These are phyloP conservation scores for Eudyptes chrysolophus DNA, from an alignment of 2,113 vertebrate species.

Conservation along the genomic window DNA sequence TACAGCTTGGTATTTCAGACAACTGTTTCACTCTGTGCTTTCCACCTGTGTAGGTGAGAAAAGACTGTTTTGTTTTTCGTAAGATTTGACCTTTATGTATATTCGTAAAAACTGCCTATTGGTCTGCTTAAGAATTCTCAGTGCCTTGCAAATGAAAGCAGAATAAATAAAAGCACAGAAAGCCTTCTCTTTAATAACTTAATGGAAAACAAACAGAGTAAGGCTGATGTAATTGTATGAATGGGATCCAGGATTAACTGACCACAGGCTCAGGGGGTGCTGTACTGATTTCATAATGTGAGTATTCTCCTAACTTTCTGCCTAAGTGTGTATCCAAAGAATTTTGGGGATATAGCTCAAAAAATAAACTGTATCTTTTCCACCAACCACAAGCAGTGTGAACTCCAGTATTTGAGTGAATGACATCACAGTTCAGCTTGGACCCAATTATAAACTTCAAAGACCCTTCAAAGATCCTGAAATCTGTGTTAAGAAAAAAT, in stretches of 20 bases:
- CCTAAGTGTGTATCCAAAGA: not conserved
- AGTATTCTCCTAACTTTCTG: not conserved
- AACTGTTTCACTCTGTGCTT: not conserved
- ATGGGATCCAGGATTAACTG: not conserved
- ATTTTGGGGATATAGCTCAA: not conserved
- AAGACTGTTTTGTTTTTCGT: not conserved
- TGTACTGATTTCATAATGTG: not conserved
- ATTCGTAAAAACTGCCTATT: not conserved
- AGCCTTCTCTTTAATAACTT: not conserved
- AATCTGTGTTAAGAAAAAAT: slow-evolving; percentile 59
- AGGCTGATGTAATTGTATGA: not conserved
- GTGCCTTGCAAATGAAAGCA: not conserved
- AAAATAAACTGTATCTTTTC: not conserved
- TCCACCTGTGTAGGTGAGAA: not conserved
- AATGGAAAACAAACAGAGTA: not conserved
- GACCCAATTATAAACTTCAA: slow-evolving; percentile 59
- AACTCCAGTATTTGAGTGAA: not conserved
- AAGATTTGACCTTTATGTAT: not conserved
- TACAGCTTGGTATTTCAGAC: not conserved
- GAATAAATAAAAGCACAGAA: not conserved
- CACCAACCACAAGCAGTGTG: not conserved
- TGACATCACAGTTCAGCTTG: not conserved
- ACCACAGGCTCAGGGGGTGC: not conserved
- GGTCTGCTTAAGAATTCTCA: not conserved
- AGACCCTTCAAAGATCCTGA: slow-evolving; percentile 56